Evolutionary conservation across 2,888 invertebrate species (phyloP), one percentile per base, ranked within the genome.

Genomic region (Hypomecis punctinalis): DNA sequence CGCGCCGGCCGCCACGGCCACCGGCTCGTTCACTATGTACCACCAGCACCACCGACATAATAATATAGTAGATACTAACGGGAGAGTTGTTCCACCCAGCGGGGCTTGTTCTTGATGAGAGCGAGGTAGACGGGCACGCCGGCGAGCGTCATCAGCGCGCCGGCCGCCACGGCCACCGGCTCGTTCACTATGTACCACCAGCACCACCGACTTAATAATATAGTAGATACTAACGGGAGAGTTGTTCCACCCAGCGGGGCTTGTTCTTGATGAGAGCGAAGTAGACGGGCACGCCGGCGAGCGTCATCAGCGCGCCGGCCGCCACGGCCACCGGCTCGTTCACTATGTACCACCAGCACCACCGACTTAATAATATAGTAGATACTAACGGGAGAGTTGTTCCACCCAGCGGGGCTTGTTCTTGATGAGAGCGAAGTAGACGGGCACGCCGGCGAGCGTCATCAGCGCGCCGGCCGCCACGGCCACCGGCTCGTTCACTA

Each of bases 271-370:
- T 95, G 45, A 97, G 95, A 0, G 95, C 78, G 76, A 94, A 95
- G 87, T 97, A 98, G 23, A 96, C 96, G 0, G 98, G 98, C 66
- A 98, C 93, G 0, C 98, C 98, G 36, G 96, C 94, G n/a, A 96
- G 82, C 0, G 98, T 97, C 77, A 98, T 97, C 37, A 95, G 78
- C 3, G 95, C 90, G 11, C 97, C 98, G 83, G 96, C 95, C 6
- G 96, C 94, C 40, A 98, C 97, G 80, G 97, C 97, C 46, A 93
- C 90, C 0, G 98, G 98, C 72, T 96, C 95, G 76, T 96, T 96
- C 76, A 96, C 94, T 61, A 96, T 94, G 95, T 58, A 97, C 89
- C 6, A 98, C 94, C 48, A 98, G 93, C 75, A 97, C 95, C n/a
- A 95, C 86, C 80, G 97, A 97, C n/a, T n/a, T n/a, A n/a, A n/a